Evolutionary conservation across 2,797 vertebrate genomes (phyloP).

Genomic region (Anomalospiza imberbis): DNA sequence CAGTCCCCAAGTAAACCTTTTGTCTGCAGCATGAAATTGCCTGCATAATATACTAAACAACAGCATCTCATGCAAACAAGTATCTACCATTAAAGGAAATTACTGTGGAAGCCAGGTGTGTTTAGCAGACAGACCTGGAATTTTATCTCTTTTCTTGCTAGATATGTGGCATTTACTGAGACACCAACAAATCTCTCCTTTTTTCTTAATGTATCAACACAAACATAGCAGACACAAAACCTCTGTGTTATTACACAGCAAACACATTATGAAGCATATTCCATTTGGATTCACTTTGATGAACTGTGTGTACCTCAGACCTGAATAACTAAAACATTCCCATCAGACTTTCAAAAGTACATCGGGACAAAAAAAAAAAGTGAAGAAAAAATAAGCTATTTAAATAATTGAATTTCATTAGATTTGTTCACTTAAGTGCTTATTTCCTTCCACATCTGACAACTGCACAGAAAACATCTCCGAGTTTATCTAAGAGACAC

Average conservation of each 20-base stretch:
- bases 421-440: neutral
- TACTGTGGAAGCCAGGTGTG: neutral
- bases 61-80: neutral
- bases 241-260: neutral
- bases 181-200: neutral
- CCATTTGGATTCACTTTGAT: neutral
- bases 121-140: neutral
- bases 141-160: neutral
- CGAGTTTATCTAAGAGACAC: neutral
- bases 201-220: neutral
- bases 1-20: neutral
- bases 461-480: neutral
- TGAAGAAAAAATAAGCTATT: neutral
- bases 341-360: neutral
- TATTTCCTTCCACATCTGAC: neutral
- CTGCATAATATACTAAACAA: neutral
- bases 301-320: neutral
- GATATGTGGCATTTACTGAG: neutral
- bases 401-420: neutral
- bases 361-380: neutral
- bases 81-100: slow-evolving; percentile 2
- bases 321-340: neutral
- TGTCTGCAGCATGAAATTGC: neutral
- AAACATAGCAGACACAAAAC: neutral
- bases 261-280: neutral